phyloP scores from a whole-genome alignment of 2,113 vertebrate genomes.

The Leptobrachium leishanense region DNA sequence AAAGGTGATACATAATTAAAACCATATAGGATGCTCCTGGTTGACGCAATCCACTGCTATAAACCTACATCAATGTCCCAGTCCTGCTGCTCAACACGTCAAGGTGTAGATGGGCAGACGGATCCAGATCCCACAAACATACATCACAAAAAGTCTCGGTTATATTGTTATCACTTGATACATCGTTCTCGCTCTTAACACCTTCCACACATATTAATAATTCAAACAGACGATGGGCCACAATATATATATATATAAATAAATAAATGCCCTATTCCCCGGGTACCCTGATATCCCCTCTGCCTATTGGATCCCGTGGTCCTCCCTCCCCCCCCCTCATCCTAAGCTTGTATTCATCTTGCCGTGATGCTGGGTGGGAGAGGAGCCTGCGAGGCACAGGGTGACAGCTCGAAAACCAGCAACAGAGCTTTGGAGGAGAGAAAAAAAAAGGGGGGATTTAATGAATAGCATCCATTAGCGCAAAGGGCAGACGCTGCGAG shows the following conservation, averaged over 20 bases:
- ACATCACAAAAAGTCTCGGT: background rate
- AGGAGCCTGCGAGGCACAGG: conserved; percentile 29
- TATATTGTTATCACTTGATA: background rate
- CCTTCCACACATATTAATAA: background rate
- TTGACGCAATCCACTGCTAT: too few relatives aligned
- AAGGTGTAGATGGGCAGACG: too few relatives aligned
- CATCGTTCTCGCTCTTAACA: background rate
- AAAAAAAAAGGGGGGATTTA: background rate
- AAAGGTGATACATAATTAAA: too few relatives aligned
- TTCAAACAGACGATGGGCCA: background rate
- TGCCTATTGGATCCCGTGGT: conserved; percentile 42
- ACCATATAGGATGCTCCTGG: too few relatives aligned
- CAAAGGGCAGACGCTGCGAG: conserved; percentile 8
- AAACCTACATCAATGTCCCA: too few relatives aligned
- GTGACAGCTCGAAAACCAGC: conserved; percentile 36
- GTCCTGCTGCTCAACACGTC: too few relatives aligned
- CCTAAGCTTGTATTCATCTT: conserved; percentile 46
- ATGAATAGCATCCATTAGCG: conserved; percentile 22
- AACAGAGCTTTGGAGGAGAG: conserved; percentile 3
- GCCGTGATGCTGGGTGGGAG: conserved; percentile 41
- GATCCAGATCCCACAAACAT: too few relatives aligned
- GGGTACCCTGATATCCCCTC: conserved; percentile 32
- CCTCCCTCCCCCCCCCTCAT: conserved; percentile 49
- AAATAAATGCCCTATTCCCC: conserved; percentile 51
- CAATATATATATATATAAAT: conserved; percentile 19